Base-by-base conservation (phyloP, 2,888 invertebrate genomes). In the Chelonus formosanus region DNA sequence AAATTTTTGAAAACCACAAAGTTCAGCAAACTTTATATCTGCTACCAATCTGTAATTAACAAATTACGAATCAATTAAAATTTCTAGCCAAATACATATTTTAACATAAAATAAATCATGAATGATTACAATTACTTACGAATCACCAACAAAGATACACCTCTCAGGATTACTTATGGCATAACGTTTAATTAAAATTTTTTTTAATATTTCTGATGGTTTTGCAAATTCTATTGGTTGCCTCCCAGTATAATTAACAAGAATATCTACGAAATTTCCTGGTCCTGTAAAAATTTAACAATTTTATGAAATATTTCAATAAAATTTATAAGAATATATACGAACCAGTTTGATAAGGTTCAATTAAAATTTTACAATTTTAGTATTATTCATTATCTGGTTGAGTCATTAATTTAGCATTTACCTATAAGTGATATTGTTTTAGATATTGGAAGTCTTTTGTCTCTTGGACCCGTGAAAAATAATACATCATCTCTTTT, bases 391-490 rank as follows among this genome's bases (percentile, higher is more conserved):
- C 20, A 20, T 20, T 20, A 20, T 20, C 20, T 20, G 20, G 20
- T 20, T n/a, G n/a, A n/a, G 20, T 20, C 20, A 6, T 40, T 0
- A 5, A 40, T 40, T 4, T 40, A 40, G 6, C 0, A 58, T 60
- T 70, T 77, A 86, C 88, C 88, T 71, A 88, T 74, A 47, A 84
- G 73, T 8, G 80, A 67, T 8, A 68, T 56, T 3, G 84, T 84
- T 6, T 79, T 73, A n/a, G 74, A 80, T 34, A 85, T 71, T 43
- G 85, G 83, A 5, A 88, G 75, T 50, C 78, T 73, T 71, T 74
- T 84, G 67, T 88, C 88, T 0, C 86, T 84, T 0, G 86, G 86
- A 0, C 88, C 88, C 47, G 80, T 83, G 2, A 89, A 70, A 73
- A 86, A 89, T 20, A 86, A 62, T 2, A 88, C 88, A 7, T 89